These are phyloP conservation scores for Damaliscus lunatus DNA, from an alignment of 2,113 vertebrate genomes.

Conservation along the genomic window DNA sequence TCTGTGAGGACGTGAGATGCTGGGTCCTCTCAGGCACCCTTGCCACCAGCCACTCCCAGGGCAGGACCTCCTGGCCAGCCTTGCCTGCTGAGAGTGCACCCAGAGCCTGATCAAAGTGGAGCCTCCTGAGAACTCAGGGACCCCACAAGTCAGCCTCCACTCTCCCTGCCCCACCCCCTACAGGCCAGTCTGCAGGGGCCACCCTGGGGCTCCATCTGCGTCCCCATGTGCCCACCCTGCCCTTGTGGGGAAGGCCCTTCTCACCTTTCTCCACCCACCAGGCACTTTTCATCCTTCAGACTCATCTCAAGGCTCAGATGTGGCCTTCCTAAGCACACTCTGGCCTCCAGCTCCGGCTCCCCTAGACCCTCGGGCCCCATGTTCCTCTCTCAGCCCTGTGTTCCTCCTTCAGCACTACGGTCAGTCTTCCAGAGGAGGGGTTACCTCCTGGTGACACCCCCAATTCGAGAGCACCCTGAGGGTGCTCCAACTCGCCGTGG, in stretches of 20 bases:
- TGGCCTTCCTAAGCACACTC: background rate
- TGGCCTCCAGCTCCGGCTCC: background rate
- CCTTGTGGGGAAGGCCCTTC: accelerated
- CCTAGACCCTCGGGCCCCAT: accelerated
- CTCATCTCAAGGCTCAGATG: background rate
- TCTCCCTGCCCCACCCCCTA: background rate
- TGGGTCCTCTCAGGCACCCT: accelerated
- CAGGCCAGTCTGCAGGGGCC: no score
- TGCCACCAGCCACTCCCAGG: accelerated
- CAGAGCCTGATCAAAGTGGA: background rate
- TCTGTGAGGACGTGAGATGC: accelerated
- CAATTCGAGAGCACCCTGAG: background rate
- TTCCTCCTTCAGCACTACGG: background rate
- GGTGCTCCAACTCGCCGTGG: accelerated
- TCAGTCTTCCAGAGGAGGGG: background rate
- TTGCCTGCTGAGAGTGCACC: accelerated
- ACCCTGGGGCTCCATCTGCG: background rate
- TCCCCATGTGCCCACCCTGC: accelerated
- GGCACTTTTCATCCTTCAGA: background rate
- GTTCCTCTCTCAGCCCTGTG: background rate
- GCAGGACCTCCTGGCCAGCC: background rate
- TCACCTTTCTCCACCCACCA: background rate
- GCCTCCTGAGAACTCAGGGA: background rate
- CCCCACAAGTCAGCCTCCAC: no score
- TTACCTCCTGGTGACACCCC: background rate